These are phyloP conservation scores for Laterallus jamaicensis DNA, from an alignment of 2,113 vertebrate genomes.

Conservation along the genomic window DNA sequence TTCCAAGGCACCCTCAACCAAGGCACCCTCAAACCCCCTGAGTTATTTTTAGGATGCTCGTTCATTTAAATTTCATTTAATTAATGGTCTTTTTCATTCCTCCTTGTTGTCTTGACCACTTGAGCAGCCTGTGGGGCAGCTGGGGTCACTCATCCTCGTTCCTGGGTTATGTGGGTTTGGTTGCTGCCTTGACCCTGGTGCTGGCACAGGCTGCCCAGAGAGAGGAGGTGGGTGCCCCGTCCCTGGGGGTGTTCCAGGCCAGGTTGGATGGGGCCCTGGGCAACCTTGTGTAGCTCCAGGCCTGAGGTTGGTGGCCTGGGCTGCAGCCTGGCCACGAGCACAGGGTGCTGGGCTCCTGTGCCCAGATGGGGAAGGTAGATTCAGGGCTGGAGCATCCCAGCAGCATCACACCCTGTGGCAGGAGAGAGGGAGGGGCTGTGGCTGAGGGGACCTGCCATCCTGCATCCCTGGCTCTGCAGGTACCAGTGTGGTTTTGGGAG, in stretches of 20 bases:
- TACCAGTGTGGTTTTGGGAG: background rate
- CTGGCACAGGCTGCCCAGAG: too few species aligned
- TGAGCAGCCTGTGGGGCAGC: background rate
- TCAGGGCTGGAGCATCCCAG: background rate
- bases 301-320: background rate
- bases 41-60: background rate
- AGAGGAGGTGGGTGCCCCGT: too few species aligned
- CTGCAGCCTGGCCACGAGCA: background rate
- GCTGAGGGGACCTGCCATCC: accelerated
- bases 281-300: too few species aligned
- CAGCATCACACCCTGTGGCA: background rate
- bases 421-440: background rate
- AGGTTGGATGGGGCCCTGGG: too few species aligned
- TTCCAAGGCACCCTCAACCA: background rate
- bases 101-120: background rate
- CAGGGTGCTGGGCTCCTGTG: background rate
- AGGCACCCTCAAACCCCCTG: background rate
- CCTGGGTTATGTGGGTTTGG: background rate
- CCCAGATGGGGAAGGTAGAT: background rate
- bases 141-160: background rate
- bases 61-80: too few species aligned
- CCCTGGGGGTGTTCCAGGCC: too few species aligned
- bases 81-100: background rate
- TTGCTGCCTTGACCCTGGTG: too few species aligned
- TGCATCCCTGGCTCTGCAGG: background rate